Percentiles rank a stretch among this genome's conserved stretches.
Conservation (phyloP, 1,140 invertebrate genomes). For the Drosophila tsacasi region DNA sequence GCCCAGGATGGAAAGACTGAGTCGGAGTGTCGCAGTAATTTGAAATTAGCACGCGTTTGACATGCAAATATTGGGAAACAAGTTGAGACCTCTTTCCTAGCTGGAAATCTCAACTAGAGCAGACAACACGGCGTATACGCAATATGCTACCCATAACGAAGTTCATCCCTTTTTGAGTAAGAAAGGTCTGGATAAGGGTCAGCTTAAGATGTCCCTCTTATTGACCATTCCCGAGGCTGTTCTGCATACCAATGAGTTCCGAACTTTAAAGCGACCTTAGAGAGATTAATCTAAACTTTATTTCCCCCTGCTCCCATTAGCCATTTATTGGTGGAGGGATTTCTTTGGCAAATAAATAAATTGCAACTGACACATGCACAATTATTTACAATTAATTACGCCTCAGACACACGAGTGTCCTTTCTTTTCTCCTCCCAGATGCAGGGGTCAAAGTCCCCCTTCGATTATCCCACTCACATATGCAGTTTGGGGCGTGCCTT, state of each 20-base stretch:
- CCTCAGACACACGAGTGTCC: slow-evolving; percentile 42
- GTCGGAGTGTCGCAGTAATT: slow-evolving; percentile 73
- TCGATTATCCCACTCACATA: slow-evolving; percentile 43
- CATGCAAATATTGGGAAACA: slow-evolving; percentile 71
- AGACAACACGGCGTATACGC: slow-evolving; percentile 30
- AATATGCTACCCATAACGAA: slow-evolving; percentile 26
- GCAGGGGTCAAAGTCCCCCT: slow-evolving; percentile 28
- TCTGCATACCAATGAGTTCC: slow-evolving; percentile 22
- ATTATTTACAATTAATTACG: slow-evolving; percentile 81
- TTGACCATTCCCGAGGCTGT: slow-evolving; percentile 5
- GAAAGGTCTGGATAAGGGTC: slow-evolving; percentile 19
- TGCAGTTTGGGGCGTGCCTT: slow-evolving; percentile 44
- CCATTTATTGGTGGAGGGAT: slow-evolving; percentile 7
- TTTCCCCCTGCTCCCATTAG: slow-evolving; percentile 5
- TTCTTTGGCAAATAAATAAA: slow-evolving; percentile 71
- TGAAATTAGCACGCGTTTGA: slow-evolving; percentile 79
- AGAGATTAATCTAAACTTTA: slow-evolving; percentile 16
- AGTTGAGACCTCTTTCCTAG: slow-evolving; percentile 30
- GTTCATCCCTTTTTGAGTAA: not conserved
- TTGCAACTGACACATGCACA: slow-evolving; percentile 69
- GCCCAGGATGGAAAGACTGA: not conserved
- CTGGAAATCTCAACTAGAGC: slow-evolving; percentile 39
- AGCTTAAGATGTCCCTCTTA: slow-evolving; percentile 15
- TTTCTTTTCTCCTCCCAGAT: not conserved
- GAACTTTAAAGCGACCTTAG: not conserved